Evolutionary conservation across 2,113 vertebrate species (phyloP).

Genomic region (Nycticebus coucang): DNA sequence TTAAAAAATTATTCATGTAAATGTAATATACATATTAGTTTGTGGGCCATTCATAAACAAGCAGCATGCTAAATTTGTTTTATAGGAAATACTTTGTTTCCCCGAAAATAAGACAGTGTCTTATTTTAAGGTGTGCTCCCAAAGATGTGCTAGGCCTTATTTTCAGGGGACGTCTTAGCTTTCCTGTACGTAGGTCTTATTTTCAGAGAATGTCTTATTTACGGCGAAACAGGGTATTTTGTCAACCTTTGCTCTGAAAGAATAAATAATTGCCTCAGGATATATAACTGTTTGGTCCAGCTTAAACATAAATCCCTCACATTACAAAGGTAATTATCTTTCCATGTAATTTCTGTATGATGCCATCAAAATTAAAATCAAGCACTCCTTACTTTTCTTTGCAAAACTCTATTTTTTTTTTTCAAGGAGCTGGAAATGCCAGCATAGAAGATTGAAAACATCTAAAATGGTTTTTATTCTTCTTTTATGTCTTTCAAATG

Average conservation of each 20-base stretch:
- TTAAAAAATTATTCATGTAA: background rate
- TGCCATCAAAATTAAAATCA: background rate
- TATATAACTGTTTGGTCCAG: background rate
- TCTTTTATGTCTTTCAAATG: slow-evolving; percentile 11
- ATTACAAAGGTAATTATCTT: background rate
- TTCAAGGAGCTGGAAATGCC: slow-evolving; percentile 2
- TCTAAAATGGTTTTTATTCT: background rate
- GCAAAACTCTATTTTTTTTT: background rate
- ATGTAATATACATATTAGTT: background rate
- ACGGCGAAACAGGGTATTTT: no score
- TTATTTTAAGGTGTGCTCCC: no score
- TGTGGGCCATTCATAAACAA: background rate
- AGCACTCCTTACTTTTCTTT: background rate
- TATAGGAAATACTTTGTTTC: no score
- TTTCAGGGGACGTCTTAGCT: no score
- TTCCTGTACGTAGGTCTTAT: no score
- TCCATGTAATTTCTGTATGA: background rate
- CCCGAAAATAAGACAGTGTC: no score
- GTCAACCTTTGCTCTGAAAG: background rate
- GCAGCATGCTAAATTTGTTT: background rate
- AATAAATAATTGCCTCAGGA: background rate
- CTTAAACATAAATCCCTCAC: background rate
- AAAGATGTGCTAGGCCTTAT: no score
- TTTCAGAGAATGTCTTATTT: no score
- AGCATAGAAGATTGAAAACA: background rate